A percentile compares a stretch with the other conserved stretches of the same genome.
Evolutionary conservation across 2,113 vertebrate genomes (phyloP).

Genomic region (Motacilla alba): DNA sequence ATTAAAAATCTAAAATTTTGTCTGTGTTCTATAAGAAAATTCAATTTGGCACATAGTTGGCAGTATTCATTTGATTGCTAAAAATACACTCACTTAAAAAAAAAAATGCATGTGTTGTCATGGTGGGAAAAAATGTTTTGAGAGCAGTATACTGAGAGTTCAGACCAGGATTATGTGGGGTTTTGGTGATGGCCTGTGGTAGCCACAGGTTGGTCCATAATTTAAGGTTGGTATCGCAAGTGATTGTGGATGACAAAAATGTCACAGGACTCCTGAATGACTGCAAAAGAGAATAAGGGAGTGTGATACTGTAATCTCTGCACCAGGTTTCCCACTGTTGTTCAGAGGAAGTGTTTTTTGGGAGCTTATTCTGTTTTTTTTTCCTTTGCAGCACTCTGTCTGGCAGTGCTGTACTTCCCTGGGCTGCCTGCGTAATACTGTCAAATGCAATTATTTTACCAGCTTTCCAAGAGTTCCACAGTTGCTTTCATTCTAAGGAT

Average conservation of each 20-base stretch:
- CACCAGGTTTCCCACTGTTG: not conserved
- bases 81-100: not conserved
- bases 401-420: not conserved
- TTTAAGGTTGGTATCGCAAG: not conserved
- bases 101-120: not conserved
- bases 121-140: not conserved
- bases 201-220: not conserved
- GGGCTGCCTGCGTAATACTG: not conserved
- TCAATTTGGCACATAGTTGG: constrained; percentile 29
- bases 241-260: not conserved
- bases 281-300: not conserved
- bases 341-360: not conserved
- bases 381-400: not conserved
- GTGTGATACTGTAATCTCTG: constrained; percentile 16
- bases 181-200: not conserved
- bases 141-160: not conserved
- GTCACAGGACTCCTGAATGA: not conserved
- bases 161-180: not conserved
- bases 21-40: constrained; percentile 5
- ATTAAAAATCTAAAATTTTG: constrained; percentile 42
- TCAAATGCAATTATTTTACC: not conserved
- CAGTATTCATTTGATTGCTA: constrained; percentile 1
- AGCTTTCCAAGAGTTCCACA: not conserved
- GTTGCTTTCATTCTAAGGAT: not conserved
- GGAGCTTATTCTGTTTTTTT: not conserved